A percentile compares a stretch with the other conserved stretches of the same genome.
phyloP scores from a whole-genome alignment of 2,888 invertebrate species.

The Amiota mariae region DNA sequence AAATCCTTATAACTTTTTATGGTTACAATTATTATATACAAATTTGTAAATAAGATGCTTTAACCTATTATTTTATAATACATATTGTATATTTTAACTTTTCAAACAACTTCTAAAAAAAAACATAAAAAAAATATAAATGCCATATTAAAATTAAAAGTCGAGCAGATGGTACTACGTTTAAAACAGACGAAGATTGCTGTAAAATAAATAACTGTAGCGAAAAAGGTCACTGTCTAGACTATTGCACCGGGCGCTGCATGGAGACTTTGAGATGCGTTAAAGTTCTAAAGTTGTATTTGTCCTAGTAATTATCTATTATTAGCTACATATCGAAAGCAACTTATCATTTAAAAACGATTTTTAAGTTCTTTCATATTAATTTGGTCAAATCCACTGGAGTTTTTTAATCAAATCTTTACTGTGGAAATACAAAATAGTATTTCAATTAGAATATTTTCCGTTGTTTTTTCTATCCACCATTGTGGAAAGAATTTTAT shows the following conservation, averaged over 20 bases:
- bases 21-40: constrained; percentile 34
- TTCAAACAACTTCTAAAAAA: constrained; percentile 49
- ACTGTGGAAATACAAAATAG: too few species aligned
- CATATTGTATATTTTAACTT: constrained; percentile 64
- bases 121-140: constrained; percentile 13
- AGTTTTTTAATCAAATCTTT: too few species aligned
- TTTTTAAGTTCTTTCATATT: too few species aligned
- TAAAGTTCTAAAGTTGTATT: constrained; percentile 77
- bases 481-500: too few species aligned
- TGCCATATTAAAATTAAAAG: constrained; percentile 43
- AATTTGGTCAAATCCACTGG: too few species aligned
- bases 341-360: constrained; percentile 73
- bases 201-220: constrained; percentile 72
- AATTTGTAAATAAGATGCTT: constrained; percentile 64
- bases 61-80: constrained; percentile 57
- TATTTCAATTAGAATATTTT: too few species aligned
- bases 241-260: constrained; percentile 72
- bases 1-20: too few species aligned
- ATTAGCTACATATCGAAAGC: constrained; percentile 72
- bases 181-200: constrained; percentile 73
- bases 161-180: constrained; percentile 68
- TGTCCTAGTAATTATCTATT: constrained; percentile 88
- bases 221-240: constrained; percentile 69
- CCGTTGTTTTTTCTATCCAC: too few species aligned
- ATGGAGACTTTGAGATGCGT: constrained; percentile 70